phyloP scores from a whole-genome alignment of 1,140 invertebrate species.

The Drosophila repleta region DNA sequence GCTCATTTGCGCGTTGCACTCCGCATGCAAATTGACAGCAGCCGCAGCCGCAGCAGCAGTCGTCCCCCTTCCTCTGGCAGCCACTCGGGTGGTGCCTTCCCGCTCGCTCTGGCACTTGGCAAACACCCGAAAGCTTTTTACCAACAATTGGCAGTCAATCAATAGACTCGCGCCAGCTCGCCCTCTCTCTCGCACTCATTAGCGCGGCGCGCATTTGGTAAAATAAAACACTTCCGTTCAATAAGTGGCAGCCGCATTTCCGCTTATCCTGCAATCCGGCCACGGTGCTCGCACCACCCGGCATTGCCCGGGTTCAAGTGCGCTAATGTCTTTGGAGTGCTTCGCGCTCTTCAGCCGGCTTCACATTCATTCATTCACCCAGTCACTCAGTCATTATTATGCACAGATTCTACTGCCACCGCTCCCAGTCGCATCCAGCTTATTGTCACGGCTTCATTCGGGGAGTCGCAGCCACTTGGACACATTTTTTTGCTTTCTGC shows the following conservation, averaged over 20 bases:
- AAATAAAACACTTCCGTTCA: constrained; percentile 75
- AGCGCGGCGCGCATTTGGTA: constrained; percentile 46
- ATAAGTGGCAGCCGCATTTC: constrained; percentile 75
- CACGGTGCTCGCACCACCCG: background rate
- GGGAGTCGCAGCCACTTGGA: constrained; percentile 6
- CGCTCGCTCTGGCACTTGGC: constrained; percentile 53
- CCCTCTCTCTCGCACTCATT: constrained; percentile 46
- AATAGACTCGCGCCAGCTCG: constrained; percentile 32
- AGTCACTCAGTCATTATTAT: constrained; percentile 6
- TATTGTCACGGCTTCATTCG: constrained; percentile 44
- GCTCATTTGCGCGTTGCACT: constrained; percentile 61
- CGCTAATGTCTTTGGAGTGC: constrained; percentile 79
- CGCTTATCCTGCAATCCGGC: constrained; percentile 38
- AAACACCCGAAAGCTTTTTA: constrained; percentile 72
- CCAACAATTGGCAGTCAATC: constrained; percentile 56
- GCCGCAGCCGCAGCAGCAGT: constrained; percentile 3
- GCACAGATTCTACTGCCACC: constrained; percentile 52
- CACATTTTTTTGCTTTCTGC: constrained; percentile 12
- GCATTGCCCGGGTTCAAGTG: constrained; percentile 53
- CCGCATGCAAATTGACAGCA: constrained; percentile 65
- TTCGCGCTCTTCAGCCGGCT: constrained; percentile 71
- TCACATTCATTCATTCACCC: constrained; percentile 30
- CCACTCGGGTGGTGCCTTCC: constrained; percentile 19
- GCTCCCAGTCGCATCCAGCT: constrained; percentile 29
- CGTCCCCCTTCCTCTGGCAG: background rate